Conservation (phyloP, 2,797 vertebrate species). For the Fringilla coelebs region DNA sequence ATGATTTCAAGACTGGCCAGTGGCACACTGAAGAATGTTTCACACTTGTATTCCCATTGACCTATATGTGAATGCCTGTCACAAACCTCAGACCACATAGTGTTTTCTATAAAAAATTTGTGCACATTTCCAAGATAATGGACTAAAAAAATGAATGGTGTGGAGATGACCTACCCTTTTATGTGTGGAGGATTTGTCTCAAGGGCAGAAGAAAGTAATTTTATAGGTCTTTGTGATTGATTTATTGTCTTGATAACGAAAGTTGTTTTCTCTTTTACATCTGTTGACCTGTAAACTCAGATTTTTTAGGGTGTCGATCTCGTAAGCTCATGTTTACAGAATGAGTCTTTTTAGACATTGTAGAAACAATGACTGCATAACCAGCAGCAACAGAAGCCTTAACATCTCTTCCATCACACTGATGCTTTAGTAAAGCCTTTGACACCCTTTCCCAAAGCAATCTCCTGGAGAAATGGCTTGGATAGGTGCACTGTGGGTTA, state of each 20-base stretch:
- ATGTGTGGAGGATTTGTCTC: background rate
- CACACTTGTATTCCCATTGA: background rate
- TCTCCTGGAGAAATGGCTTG: background rate
- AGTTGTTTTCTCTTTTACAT: background rate
- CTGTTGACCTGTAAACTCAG: background rate
- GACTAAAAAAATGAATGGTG: background rate
- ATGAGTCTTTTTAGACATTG: background rate
- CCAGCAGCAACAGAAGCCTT: background rate
- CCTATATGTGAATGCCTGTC: background rate
- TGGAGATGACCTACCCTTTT: background rate
- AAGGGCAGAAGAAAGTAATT: background rate
- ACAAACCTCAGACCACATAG: background rate
- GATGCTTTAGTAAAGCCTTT: background rate
- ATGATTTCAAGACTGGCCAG: background rate
- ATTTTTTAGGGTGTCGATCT: background rate
- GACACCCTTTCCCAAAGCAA: background rate
- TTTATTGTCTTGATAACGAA: background rate
- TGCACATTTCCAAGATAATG: background rate
- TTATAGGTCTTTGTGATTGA: background rate
- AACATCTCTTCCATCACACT: background rate
- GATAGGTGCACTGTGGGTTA: accelerated
- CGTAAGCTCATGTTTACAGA: background rate
- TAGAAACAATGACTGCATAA: background rate
- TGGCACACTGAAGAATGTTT: background rate
- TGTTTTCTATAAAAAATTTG: background rate